phyloP scores from a whole-genome alignment of 2,888 invertebrate genomes.

The Byasa hedistus region DNA sequence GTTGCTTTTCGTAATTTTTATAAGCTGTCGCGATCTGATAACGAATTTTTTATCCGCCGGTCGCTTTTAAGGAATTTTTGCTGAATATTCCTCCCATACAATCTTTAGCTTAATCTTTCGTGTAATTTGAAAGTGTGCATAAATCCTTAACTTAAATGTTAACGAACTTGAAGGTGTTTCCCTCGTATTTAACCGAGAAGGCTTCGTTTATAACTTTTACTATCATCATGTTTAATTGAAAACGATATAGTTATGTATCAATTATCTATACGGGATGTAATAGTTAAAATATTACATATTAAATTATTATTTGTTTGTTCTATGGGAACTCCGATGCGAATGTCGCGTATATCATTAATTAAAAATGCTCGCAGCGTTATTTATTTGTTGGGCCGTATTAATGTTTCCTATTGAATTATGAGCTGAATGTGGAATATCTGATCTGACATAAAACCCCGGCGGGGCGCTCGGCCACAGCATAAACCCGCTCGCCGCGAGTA shows the following conservation, averaged over 20 bases:
- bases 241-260: no score
- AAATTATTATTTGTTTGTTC: no score
- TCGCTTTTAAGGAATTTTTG: neutral
- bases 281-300: no score
- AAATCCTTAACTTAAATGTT: neutral
- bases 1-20: conserved; percentile 12
- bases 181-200: no score
- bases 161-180: no score
- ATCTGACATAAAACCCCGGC: conserved; percentile 53
- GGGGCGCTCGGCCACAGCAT: conserved; percentile 57
- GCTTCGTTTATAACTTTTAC: no score
- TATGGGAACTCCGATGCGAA: no score
- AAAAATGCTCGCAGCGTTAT: neutral
- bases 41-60: neutral
- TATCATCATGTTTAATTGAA: no score
- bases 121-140: neutral
- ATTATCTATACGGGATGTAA: no score
- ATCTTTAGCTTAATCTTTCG: neutral
- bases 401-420: conserved; percentile 17
- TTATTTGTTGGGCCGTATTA: neutral
- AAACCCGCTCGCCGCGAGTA: conserved; percentile 46
- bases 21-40: conserved; percentile 21
- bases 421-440: conserved; percentile 19
- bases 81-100: neutral
- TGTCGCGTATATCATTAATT: neutral